These are phyloP conservation scores for Coecobrya sp. DNA, from an alignment of 2,888 invertebrate species.

Conservation along the genomic window DNA sequence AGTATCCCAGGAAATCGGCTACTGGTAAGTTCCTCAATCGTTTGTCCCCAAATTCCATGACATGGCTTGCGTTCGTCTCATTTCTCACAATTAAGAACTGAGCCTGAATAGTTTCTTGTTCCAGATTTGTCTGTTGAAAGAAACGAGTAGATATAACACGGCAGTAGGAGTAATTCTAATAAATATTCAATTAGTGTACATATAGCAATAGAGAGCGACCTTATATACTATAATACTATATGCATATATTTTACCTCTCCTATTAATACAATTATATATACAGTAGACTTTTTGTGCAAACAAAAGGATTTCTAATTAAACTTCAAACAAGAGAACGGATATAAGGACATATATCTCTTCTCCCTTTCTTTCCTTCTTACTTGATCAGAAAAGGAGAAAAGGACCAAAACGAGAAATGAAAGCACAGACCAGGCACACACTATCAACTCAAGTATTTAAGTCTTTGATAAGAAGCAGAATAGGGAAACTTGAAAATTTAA, in stretches of 20 bases:
- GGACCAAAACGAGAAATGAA: conserved; percentile 17
- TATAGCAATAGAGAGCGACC: neutral
- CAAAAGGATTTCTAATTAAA: conserved; percentile 60
- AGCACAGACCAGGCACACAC: too few species aligned
- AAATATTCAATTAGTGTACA: conserved; percentile 56
- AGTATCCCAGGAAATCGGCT: conserved; percentile 87
- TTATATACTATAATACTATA: too few species aligned
- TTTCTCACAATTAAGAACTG: conserved; percentile 89
- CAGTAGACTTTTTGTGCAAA: conserved; percentile 30
- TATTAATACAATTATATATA: conserved; percentile 36
- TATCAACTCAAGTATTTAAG: too few species aligned
- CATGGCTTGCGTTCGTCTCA: conserved; percentile 90
- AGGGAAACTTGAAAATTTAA: conserved; percentile 52
- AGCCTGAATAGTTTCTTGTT: conserved; percentile 88
- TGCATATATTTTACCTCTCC: conserved; percentile 22
- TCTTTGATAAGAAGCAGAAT: too few species aligned
- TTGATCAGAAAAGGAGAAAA: conserved; percentile 89
- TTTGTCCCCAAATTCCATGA: conserved; percentile 89
- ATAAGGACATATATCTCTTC: neutral
- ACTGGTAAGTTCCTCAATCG: conserved; percentile 87
- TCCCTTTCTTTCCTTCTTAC: conserved; percentile 86
- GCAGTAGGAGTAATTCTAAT: conserved; percentile 26
- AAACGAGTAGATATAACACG: too few species aligned
- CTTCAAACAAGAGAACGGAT: conserved; percentile 29
- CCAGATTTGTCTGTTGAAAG: conserved; percentile 88